These are phyloP conservation scores for Acyrthosiphon pisum DNA, from an alignment of 1,140 invertebrate genomes.

Conservation along the genomic window DNA sequence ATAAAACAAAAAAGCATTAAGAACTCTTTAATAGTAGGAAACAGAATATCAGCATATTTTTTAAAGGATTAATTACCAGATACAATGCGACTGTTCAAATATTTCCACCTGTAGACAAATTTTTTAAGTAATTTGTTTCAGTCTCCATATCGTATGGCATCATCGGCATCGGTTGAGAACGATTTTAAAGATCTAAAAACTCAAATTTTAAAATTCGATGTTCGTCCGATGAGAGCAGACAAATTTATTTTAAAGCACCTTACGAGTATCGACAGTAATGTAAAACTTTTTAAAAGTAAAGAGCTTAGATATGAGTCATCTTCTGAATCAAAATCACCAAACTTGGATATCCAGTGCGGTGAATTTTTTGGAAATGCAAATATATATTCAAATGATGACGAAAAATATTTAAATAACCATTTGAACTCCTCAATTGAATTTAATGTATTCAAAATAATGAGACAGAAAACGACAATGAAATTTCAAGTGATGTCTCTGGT, in stretches of 20 bases:
- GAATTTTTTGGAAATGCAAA: no score
- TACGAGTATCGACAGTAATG: background rate
- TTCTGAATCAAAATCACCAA: no score
- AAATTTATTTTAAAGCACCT: background rate
- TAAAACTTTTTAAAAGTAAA: background rate
- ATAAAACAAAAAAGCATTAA: background rate
- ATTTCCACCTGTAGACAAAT: background rate
- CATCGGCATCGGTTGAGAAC: background rate
- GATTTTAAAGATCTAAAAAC: slow-evolving; percentile 6
- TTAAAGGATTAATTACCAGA: background rate
- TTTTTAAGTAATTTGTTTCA: background rate
- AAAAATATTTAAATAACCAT: no score
- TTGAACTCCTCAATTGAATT: no score
- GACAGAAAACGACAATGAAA: no score
- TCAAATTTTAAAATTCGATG: background rate
- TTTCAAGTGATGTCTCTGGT: no score
- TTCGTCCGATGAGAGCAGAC: background rate
- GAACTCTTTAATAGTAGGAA: background rate
- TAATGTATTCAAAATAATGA: no score
- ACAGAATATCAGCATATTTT: slow-evolving; percentile 12
- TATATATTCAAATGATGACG: no score
- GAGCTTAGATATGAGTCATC: background rate
- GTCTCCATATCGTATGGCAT: background rate
- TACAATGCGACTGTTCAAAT: background rate
- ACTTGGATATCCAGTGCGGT: no score